A percentile compares a stretch with the other conserved stretches of the same genome.
phyloP scores from a whole-genome alignment of 53 echinoderm and acorn worm species.

The Echinarachnius parma region DNA sequence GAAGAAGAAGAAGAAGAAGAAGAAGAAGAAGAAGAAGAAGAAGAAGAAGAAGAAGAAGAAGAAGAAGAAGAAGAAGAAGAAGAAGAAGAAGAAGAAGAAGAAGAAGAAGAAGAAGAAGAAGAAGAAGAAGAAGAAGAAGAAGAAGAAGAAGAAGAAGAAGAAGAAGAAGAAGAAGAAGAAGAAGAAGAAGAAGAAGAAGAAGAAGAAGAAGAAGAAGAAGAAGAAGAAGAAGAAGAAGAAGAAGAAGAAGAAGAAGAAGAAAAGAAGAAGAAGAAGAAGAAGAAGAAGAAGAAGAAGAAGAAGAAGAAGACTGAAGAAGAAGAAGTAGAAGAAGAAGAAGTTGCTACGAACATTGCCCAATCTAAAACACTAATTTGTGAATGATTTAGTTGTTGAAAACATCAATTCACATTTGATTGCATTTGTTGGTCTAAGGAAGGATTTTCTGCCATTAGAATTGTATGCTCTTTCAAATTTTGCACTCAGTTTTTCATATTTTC shows the following conservation, averaged over 20 bases:
- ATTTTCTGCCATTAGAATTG: too few relatives aligned
- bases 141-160: constrained; percentile 3
- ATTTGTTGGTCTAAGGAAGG: too few relatives aligned
- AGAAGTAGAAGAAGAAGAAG: too few relatives aligned
- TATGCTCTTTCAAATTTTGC: too few relatives aligned
- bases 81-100: constrained; percentile 11
- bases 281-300: constrained; percentile 11
- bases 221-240: constrained; percentile 2
- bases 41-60: constrained; percentile 23
- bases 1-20: constrained; percentile 18
- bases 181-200: too few relatives aligned
- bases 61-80: constrained; percentile 20
- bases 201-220: background rate
- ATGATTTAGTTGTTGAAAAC: too few relatives aligned
- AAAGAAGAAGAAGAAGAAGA: background rate
- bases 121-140: constrained; percentile 14
- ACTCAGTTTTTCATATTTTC: too few relatives aligned
- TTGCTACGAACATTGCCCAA: too few relatives aligned
- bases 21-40: constrained; percentile 28
- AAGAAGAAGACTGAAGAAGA: too few relatives aligned
- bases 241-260: background rate
- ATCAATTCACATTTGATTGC: too few relatives aligned
- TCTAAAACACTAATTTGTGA: too few relatives aligned
- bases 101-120: constrained; percentile 23
- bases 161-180: constrained; percentile 20